Evolutionary conservation across 2,888 invertebrate species (phyloP).

Genomic region (Drosophila barbarae): DNA sequence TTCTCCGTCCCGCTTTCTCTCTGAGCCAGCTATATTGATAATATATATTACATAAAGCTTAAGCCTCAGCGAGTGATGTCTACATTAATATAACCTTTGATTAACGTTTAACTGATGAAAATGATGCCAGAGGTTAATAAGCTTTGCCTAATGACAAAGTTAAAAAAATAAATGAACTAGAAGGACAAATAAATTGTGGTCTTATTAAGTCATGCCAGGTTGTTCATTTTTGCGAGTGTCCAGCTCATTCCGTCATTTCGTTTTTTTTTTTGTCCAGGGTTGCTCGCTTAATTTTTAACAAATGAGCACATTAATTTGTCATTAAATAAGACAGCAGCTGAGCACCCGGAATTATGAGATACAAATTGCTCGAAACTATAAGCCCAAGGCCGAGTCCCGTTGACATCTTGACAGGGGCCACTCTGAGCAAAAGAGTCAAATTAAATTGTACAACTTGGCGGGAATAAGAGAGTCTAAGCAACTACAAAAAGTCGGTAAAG

Average conservation of each 20-base stretch:
- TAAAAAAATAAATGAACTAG: slow-evolving; percentile 43
- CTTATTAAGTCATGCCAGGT: slow-evolving; percentile 16
- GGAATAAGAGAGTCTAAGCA: slow-evolving; percentile 5
- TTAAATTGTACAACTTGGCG: slow-evolving; percentile 52
- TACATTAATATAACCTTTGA: slow-evolving; percentile 67
- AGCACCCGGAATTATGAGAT: slow-evolving; percentile 59
- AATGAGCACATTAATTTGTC: slow-evolving; percentile 60
- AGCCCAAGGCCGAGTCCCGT: slow-evolving; percentile 54
- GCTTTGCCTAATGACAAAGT: slow-evolving; percentile 57
- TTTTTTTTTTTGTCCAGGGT: slow-evolving; percentile 32
- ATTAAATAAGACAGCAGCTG: slow-evolving; percentile 44
- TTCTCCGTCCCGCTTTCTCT: slow-evolving; percentile 14
- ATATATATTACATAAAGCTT: slow-evolving; percentile 65
- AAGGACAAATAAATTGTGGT: slow-evolving; percentile 48
- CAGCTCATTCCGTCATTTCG: background rate
- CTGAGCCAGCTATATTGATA: slow-evolving; percentile 50
- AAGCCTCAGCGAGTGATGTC: slow-evolving; percentile 59
- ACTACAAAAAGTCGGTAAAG: background rate
- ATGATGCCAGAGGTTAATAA: slow-evolving; percentile 49
- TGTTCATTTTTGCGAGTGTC: background rate
- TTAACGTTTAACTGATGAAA: slow-evolving; percentile 64
- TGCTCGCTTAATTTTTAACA: slow-evolving; percentile 49
- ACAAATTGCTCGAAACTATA: slow-evolving; percentile 66
- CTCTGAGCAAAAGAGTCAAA: slow-evolving; percentile 2
- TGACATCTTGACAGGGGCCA: slow-evolving; percentile 44